phyloP scores from a whole-genome alignment of 2,888 invertebrate species.

The Nudaria mundana region DNA sequence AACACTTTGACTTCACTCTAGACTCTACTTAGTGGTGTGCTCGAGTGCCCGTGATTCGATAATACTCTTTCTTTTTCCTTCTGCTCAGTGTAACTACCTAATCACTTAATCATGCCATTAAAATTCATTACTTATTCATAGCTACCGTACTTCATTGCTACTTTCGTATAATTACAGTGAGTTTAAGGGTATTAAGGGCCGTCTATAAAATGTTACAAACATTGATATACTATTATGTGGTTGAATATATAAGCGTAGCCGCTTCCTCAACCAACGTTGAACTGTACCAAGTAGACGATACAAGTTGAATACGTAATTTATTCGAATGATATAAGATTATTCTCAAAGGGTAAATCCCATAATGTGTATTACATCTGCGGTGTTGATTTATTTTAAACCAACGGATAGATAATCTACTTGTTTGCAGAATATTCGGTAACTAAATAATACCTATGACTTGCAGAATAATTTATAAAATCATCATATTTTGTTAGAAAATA shows the following conservation, averaged over 20 bases:
- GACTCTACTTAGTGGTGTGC: too few species aligned
- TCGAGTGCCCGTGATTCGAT: too few species aligned
- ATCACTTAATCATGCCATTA: background rate
- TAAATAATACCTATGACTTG: too few species aligned
- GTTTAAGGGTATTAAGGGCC: conserved; percentile 4
- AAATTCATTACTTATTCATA: conserved; percentile 5
- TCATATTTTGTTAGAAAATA: too few species aligned
- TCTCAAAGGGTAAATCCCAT: background rate
- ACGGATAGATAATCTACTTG: too few species aligned
- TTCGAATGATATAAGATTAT: background rate
- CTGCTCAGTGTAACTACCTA: background rate
- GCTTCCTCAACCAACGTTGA: background rate
- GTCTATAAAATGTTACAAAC: conserved; percentile 9
- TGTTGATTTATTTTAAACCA: too few species aligned
- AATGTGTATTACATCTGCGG: background rate
- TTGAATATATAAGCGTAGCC: background rate
- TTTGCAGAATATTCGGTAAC: too few species aligned
- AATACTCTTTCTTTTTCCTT: background rate
- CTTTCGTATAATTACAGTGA: conserved; percentile 6
- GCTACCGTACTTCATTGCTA: conserved; percentile 1
- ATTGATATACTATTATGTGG: conserved; percentile 6
- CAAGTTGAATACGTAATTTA: background rate
- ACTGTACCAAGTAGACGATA: conserved; percentile 1
- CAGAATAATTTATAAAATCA: too few species aligned
- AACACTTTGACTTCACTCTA: too few species aligned